Evolutionary conservation across 2,888 invertebrate species (phyloP), one percentile per base, ranked within the genome.

Genomic region (Melinaea marsaeus): DNA sequence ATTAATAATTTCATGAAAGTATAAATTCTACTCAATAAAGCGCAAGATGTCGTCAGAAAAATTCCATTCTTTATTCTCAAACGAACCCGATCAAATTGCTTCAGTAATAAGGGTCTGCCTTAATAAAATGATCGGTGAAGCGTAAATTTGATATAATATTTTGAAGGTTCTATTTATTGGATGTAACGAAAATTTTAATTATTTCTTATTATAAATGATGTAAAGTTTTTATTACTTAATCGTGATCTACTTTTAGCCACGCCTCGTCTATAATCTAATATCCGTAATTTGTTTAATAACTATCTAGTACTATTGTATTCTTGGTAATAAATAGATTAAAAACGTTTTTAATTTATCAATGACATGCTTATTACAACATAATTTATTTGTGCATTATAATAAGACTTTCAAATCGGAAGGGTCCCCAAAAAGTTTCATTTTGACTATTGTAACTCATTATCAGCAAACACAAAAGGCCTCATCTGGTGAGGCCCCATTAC

Each of bases 1-100:
- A 67, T 68, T 72, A 69, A 73, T 74, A 75, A 75, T 74, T 74
- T 71, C 69, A 67, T 73, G 71, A 72, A 73, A 71, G 58, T 71
- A 61, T 71, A 71, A 73, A 72, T 68, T 71, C 70, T 69, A 83
- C 75, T 82, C 84, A 85, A 84, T 85, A 85, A 82, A 78, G 76
- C 74, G 75, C 84, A 83, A 84, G 79, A 83, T 84, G 84, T 83
- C 78, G 83, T 74, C 76, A 70, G 75, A 76, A 75, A 76, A 80
- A 78, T 79, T 81, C 78, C 81, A 83, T 84, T 84, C 80, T 83
- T 80, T 80, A 83, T 83, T 81, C 78, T 74, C 78, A 74, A 75
- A 76, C 77, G 80, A 75, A 78, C 75, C 76, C 80, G 79, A 79
- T 80, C 80, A 81, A 83, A 85, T 84, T 83, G 84, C 82, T 83